A percentile compares a stretch with the other conserved stretches of the same genome.
These are phyloP conservation scores for Nomada lathburiana DNA, from an alignment of 2,888 invertebrate species.

Conservation along the genomic window DNA sequence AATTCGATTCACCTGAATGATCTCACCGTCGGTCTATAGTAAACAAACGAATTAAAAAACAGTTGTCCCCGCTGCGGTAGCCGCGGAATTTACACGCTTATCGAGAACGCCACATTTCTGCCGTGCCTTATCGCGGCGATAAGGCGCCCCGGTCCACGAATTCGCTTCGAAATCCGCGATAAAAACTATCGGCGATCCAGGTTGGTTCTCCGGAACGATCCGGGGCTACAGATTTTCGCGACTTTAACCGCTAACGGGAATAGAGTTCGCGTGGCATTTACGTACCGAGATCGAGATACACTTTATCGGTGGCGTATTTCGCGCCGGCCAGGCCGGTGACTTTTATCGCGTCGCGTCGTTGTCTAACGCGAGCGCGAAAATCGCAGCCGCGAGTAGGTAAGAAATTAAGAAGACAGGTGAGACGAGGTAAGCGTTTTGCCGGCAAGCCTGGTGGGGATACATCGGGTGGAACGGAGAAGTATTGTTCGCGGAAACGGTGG, in stretches of 20 bases:
- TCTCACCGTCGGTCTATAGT: constrained; percentile 1
- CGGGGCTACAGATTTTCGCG: background rate
- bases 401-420: constrained; percentile 74
- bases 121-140: constrained; percentile 34
- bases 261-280: background rate
- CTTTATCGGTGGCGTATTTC: constrained; percentile 13
- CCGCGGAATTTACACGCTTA: constrained; percentile 13
- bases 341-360: constrained; percentile 23
- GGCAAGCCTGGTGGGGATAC: constrained; percentile 23
- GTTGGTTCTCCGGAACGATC: background rate
- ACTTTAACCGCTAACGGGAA: background rate
- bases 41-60: constrained; percentile 28
- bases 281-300: constrained; percentile 17
- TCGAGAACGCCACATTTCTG: constrained; percentile 20
- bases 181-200: background rate
- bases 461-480: constrained; percentile 19
- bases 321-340: constrained; percentile 1
- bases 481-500: constrained; percentile 30
- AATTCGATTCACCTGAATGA: background rate
- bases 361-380: constrained; percentile 67
- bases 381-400: constrained; percentile 63
- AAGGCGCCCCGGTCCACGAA: constrained; percentile 18
- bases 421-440: constrained; percentile 65
- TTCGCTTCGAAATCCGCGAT: constrained; percentile 19
- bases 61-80: background rate